Evolutionary conservation across 2,113 vertebrate genomes (phyloP).

Genomic region (Prietella phreatophila): DNA sequence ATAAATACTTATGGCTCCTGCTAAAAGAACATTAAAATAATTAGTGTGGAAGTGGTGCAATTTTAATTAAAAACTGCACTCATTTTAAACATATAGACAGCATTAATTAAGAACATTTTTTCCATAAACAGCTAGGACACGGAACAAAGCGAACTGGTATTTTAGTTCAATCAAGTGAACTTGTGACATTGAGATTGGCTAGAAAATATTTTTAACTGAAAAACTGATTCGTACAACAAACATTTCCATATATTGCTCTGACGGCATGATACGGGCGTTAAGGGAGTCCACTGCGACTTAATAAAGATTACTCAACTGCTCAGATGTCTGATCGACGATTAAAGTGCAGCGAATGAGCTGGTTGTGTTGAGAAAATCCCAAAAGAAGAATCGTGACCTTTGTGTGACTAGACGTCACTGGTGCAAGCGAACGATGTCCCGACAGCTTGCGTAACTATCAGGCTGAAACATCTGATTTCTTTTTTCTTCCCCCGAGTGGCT

Average conservation of each 20-base stretch:
- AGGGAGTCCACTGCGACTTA: background rate
- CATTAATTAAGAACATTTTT: background rate
- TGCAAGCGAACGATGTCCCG: constrained; percentile 8
- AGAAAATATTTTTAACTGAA: background rate
- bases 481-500: background rate
- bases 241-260: background rate
- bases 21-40: background rate
- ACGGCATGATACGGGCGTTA: background rate
- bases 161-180: background rate
- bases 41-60: background rate
- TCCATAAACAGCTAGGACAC: background rate
- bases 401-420: constrained; percentile 5
- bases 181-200: too few species aligned
- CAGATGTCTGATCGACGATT: background rate
- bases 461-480: constrained; percentile 18
- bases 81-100: background rate
- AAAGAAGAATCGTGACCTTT: background rate
- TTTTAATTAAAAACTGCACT: background rate
- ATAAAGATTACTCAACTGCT: background rate
- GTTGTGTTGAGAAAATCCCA: background rate
- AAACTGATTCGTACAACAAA: background rate
- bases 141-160: background rate
- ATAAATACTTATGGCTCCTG: background rate
- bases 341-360: background rate
- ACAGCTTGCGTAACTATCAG: background rate